Base-by-base conservation (phyloP, 1,140 invertebrate genomes). In the Orussus abietinus region DNA sequence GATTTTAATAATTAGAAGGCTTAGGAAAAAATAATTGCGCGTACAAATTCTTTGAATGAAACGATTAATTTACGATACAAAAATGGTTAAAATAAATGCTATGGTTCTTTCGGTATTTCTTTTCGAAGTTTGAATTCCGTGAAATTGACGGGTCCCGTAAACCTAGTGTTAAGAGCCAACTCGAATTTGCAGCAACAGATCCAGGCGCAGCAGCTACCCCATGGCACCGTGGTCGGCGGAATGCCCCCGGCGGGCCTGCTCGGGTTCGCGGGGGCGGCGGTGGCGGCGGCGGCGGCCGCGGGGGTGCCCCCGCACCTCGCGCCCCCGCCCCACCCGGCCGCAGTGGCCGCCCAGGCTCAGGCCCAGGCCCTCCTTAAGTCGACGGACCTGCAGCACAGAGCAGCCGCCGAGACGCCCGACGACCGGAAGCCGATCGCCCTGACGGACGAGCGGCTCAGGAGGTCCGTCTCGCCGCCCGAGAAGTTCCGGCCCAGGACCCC, bases 171-270 rank as follows among this genome's bases (percentile, higher is more conserved):
- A n/a, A n/a, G n/a, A n/a, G n/a, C n/a, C n/a, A n/a, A n/a, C n/a
- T n/a, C n/a, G n/a, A n/a, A 74, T 57, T 77, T 76, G 25, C 76
- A 87, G 84, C 84, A 86, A 85, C 85, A 87, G 75, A 92, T 93
- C 83, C 90, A 93, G 62, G 89, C 90, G 25, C 83, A 90, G 70
- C 87, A 92, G 72, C 64, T 92, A 48, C 88, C 88, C 6, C 69
- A 75, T 11, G 83, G 85, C 45, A 84, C 85, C 17, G 79, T 80
- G 14, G 88, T 90, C 55, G 83, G 74, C 28, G 70, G 66, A 64
- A 63, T 57, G 64, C 72, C 50, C 55, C 73, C 58, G 13, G 74
- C 53, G 29, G 65, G 65, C 46, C 53, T 68, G 42, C 54, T 68
- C 51, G 58, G 65, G 51, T 68, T 68, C 55, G 75, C 57, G 51